These are phyloP conservation scores for Oryctes rhinoceros DNA, from an alignment of 1,140 invertebrate species.

Conservation along the genomic window DNA sequence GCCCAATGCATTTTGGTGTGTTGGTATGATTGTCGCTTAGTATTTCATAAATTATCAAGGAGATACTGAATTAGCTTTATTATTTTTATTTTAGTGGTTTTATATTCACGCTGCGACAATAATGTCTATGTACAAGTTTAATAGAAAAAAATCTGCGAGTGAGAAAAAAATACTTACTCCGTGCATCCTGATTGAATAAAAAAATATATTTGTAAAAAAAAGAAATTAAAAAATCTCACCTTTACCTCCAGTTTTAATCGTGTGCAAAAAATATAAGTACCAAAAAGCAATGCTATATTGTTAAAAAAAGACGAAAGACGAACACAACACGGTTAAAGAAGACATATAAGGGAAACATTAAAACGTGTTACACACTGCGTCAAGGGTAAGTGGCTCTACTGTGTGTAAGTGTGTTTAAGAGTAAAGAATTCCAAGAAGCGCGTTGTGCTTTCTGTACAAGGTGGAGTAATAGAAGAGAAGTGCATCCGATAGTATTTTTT, in stretches of 20 bases:
- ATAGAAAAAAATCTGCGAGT: constrained; percentile 42
- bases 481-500: constrained; percentile 23
- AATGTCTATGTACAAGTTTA: constrained; percentile 12
- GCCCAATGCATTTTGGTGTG: too few relatives aligned
- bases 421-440: neutral
- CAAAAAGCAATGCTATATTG: neutral
- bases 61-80: neutral
- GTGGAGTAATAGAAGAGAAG: constrained; percentile 6
- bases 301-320: neutral
- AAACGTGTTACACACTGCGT: constrained; percentile 9
- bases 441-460: constrained; percentile 17
- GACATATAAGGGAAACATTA: constrained; percentile 6
- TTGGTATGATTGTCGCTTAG: too few relatives aligned
- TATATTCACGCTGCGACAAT: constrained; percentile 8
- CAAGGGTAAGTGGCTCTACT: constrained; percentile 24
- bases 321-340: constrained; percentile 19
- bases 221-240: constrained; percentile 3
- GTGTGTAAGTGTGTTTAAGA: constrained; percentile 10
- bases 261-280: neutral
- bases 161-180: constrained; percentile 47
- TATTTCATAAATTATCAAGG: constrained; percentile 12
- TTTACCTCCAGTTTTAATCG: constrained; percentile 9
- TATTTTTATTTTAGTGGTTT: constrained; percentile 30
- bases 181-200: neutral
- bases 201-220: neutral